These are phyloP conservation scores for Eurypyga helias DNA, from an alignment of 2,113 vertebrate genomes.

Conservation along the genomic window DNA sequence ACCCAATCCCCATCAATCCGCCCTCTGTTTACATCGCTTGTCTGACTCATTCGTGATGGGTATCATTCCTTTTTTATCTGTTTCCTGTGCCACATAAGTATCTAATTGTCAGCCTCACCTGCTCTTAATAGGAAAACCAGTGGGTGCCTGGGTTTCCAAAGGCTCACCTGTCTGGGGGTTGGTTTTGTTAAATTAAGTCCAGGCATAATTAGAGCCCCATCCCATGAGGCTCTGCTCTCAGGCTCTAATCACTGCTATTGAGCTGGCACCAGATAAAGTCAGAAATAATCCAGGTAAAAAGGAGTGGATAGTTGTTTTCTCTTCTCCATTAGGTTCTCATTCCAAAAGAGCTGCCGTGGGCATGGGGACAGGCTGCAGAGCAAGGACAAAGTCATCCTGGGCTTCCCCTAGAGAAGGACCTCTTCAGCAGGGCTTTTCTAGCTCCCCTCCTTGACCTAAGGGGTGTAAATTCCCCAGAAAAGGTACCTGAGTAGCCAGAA, in stretches of 20 bases:
- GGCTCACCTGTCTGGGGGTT: neutral
- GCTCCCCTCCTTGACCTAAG: neutral
- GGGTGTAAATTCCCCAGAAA: neutral
- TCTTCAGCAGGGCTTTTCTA: neutral
- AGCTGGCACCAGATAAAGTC: neutral
- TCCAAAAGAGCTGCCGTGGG: fast-evolving
- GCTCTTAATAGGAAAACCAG: neutral
- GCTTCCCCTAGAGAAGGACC: neutral
- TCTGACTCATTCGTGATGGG: slow-evolving; percentile 1
- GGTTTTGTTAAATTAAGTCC: neutral
- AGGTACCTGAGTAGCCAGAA: neutral
- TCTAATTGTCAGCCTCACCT: slow-evolving; percentile 10
- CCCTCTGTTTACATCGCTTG: neutral
- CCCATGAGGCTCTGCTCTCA: neutral
- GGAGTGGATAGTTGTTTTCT: neutral
- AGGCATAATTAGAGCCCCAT: neutral
- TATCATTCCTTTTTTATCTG: slow-evolving; percentile 1
- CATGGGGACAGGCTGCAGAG: fast-evolving
- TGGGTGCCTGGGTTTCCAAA: neutral
- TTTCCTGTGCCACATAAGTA: slow-evolving; percentile 12
- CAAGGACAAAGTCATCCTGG: fast-evolving
- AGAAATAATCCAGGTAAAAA: neutral
- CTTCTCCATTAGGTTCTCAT: fast-evolving
- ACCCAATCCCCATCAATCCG: neutral
- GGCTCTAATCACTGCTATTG: neutral